Conservation (phyloP, 2,797 vertebrate genomes). For the Chelon auratus region DNA sequence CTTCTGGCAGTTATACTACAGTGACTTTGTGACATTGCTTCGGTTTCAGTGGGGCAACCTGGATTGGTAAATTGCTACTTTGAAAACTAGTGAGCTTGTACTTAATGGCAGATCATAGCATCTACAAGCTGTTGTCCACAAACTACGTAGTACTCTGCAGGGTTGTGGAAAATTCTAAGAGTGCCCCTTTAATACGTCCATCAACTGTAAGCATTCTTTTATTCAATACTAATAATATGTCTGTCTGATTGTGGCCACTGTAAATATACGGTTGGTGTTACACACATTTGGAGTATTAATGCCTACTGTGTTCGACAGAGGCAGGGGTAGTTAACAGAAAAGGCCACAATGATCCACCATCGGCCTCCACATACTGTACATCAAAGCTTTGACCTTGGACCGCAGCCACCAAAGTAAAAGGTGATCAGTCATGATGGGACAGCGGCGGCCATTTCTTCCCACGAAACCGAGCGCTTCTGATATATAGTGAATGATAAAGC, state of each 20-base stretch:
- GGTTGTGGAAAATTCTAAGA: neutral
- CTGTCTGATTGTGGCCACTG: neutral
- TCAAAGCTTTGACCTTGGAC: slow-evolving; percentile 71
- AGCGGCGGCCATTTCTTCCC: slow-evolving; percentile 52
- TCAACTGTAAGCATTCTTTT: neutral
- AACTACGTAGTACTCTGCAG: neutral
- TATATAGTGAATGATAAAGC: slow-evolving; percentile 52
- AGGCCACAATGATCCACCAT: slow-evolving; percentile 10
- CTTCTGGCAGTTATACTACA: too few species aligned
- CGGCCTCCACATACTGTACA: slow-evolving; percentile 39
- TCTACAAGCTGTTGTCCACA: neutral
- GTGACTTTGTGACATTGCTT: neutral
- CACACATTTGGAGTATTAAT: neutral
- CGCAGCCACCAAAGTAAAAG: slow-evolving; percentile 52
- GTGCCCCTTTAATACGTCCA: neutral
- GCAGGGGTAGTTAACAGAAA: slow-evolving; percentile 1
- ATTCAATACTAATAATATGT: neutral
- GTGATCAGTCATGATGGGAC: slow-evolving; percentile 63
- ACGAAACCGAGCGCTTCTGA: slow-evolving; percentile 36
- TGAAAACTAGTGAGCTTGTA: neutral
- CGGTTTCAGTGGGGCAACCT: neutral
- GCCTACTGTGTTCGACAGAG: neutral
- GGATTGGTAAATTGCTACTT: neutral
- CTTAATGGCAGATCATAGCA: neutral
- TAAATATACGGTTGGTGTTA: too few species aligned